Evolutionary conservation across 2,888 invertebrate genomes (phyloP).

Genomic region (Drosophila putrida): DNA sequence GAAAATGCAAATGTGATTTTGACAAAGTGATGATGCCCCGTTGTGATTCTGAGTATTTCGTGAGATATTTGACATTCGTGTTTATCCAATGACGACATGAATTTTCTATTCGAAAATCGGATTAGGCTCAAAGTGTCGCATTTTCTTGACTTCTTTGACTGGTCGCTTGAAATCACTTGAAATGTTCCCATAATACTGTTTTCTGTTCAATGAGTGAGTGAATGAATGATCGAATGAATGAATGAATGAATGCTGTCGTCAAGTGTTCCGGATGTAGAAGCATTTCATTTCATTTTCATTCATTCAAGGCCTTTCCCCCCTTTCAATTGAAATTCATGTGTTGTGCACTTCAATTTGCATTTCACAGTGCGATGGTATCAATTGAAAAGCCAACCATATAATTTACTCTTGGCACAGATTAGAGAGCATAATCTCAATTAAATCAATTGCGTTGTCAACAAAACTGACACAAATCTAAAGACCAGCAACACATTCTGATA

Average conservation of each 20-base stretch:
- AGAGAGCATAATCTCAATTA: constrained; percentile 65
- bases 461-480: constrained; percentile 8
- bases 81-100: constrained; percentile 18
- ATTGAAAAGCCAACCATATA: constrained; percentile 35
- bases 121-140: constrained; percentile 32
- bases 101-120: constrained; percentile 33
- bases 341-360: constrained; percentile 64
- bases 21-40: constrained; percentile 7
- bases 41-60: not conserved
- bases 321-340: constrained; percentile 31
- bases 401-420: constrained; percentile 49
- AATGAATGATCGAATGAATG: constrained; percentile 16
- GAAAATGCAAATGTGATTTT: constrained; percentile 6
- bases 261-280: constrained; percentile 28
- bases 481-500: constrained; percentile 2
- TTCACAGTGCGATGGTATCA: constrained; percentile 42
- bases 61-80: constrained; percentile 9
- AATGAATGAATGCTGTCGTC: not conserved
- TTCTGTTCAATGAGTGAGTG: not conserved
- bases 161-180: constrained; percentile 11
- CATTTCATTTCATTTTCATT: constrained; percentile 21
- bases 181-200: constrained; percentile 15
- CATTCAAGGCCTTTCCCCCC: not conserved
- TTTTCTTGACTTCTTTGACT: constrained; percentile 33
- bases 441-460: constrained; percentile 62